Evolutionary conservation across 2,888 invertebrate species (phyloP).

Genomic region (Panopea generosa): DNA sequence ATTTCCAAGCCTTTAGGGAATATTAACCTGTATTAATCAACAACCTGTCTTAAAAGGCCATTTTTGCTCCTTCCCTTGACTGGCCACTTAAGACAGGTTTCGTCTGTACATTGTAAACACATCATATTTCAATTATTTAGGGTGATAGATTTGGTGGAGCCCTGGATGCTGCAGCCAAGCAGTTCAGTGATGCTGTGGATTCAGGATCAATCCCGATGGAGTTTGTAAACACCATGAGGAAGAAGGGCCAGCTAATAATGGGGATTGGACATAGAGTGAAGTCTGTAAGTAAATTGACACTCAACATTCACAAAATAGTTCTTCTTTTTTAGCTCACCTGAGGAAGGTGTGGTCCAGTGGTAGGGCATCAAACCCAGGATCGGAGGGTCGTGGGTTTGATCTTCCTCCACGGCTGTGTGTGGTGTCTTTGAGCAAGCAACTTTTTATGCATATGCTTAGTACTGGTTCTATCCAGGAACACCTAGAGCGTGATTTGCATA

Average conservation of each 20-base stretch:
- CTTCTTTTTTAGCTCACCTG: not conserved
- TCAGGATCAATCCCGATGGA: conserved; percentile 97
- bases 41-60: too few species aligned
- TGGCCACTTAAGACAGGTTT: too few species aligned
- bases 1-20: too few species aligned
- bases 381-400: too few species aligned
- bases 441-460: too few species aligned
- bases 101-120: conserved; percentile 98
- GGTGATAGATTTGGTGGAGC: conserved; percentile 99
- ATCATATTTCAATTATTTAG: conserved; percentile 88
- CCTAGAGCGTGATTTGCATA: not conserved
- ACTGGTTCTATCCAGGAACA: too few species aligned
- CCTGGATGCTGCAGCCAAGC: conserved; percentile 97
- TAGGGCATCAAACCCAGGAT: not conserved
- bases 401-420: too few species aligned
- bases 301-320: not conserved
- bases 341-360: not conserved
- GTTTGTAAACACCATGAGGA: conserved; percentile 98
- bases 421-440: too few species aligned
- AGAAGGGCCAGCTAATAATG: conserved; percentile 99
- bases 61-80: too few species aligned
- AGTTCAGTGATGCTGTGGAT: conserved; percentile 99
- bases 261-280: conserved; percentile 97
- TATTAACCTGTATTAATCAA: too few species aligned
- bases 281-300: conserved; percentile 86